phyloP scores from a whole-genome alignment of 2,888 invertebrate species.

The Thera britannica region DNA sequence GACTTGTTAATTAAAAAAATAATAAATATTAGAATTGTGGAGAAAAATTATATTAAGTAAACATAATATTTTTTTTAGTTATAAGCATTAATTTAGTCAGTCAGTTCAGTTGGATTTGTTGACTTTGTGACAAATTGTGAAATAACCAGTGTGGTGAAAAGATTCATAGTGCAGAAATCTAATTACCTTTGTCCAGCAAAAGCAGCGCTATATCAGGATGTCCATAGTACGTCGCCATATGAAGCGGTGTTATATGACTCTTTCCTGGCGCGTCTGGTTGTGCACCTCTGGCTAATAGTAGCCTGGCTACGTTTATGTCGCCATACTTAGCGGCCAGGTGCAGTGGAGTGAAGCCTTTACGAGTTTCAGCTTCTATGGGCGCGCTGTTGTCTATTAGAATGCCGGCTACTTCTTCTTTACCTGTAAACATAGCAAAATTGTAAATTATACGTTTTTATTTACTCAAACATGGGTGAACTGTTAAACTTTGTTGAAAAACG shows the following conservation, averaged over 20 bases:
- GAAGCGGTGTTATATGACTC: constrained; percentile 97
- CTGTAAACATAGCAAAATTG: constrained; percentile 47
- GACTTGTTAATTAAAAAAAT: no score
- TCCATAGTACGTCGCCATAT: constrained; percentile 99
- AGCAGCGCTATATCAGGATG: constrained; percentile 95
- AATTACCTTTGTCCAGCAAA: constrained; percentile 92
- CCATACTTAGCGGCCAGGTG: constrained; percentile 99
- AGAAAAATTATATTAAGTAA: no score
- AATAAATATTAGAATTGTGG: no score
- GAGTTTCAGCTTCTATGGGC: constrained; percentile 95
- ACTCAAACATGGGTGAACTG: no score
- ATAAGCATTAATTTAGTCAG: no score
- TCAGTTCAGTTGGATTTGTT: no score
- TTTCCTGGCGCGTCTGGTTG: constrained; percentile 95
- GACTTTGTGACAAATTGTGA: no score
- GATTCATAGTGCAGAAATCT: not conserved
- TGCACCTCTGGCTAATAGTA: constrained; percentile 94
- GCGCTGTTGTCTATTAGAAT: constrained; percentile 96
- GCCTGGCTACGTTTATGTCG: constrained; percentile 94
- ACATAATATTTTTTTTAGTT: no score
- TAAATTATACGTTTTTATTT: no score
- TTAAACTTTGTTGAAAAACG: no score
- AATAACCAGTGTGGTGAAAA: not conserved
- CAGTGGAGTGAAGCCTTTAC: constrained; percentile 98
- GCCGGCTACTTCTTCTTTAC: constrained; percentile 94